Percentiles rank a stretch among this genome's conserved stretches.
phyloP scores from a whole-genome alignment of 2,797 vertebrate species.

The Notoglanidium macrostoma region DNA sequence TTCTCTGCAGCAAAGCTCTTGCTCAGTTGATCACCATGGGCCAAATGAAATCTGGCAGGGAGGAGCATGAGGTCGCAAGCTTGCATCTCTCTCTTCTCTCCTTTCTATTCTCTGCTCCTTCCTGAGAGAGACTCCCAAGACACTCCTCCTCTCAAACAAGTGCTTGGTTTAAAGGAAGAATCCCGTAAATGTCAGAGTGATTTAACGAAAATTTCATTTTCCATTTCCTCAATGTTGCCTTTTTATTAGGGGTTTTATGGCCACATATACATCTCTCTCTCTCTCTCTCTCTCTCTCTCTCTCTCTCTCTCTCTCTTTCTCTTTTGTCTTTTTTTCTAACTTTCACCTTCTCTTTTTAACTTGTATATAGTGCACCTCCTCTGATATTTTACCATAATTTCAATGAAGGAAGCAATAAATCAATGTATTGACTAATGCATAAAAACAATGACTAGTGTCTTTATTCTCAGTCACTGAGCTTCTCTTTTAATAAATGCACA shows the following conservation, averaged over 20 bases:
- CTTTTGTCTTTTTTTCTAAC: not conserved
- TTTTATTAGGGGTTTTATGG: constrained; percentile 58
- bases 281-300: constrained; percentile 23
- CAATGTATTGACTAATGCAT: not conserved
- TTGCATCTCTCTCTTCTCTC: constrained; percentile 49
- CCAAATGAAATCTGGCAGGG: constrained; percentile 70
- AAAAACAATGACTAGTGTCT: not conserved
- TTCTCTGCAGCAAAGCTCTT: constrained; percentile 63
- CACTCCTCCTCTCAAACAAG: constrained; percentile 53
- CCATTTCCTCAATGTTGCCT: constrained; percentile 58
- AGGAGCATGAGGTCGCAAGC: constrained; percentile 67
- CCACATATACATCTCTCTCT: constrained; percentile 22
- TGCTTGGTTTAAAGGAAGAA: constrained; percentile 55
- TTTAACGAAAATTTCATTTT: constrained; percentile 68
- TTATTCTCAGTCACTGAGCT: constrained; percentile 12
- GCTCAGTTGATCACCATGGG: constrained; percentile 69
- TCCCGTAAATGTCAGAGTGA: constrained; percentile 65
- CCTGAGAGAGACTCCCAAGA: constrained; percentile 54
- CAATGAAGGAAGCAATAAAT: not conserved
- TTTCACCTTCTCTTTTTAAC: constrained; percentile 19
- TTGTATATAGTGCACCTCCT: constrained; percentile 24
- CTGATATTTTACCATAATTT: constrained; percentile 28
- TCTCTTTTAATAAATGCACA: constrained; percentile 27
- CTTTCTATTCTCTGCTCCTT: constrained; percentile 32
- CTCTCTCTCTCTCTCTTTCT: constrained; percentile 12